These are phyloP conservation scores for Eira barbara DNA, from an alignment of 2,113 vertebrate species.

Conservation along the genomic window DNA sequence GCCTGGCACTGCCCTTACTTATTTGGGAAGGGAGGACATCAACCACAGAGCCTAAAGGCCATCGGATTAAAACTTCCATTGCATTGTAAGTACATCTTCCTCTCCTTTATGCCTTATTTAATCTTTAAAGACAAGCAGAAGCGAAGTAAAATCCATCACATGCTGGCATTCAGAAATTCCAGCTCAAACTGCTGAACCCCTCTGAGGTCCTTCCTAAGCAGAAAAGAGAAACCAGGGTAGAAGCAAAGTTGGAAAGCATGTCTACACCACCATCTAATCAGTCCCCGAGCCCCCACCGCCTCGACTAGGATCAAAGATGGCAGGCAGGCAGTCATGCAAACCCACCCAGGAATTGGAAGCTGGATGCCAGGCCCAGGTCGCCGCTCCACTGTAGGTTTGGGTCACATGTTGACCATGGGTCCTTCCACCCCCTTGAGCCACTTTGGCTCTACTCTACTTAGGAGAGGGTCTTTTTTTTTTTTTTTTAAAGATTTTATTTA, in stretches of 20 bases:
- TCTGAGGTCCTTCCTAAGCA: background rate
- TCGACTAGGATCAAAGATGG: background rate
- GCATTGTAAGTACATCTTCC: background rate
- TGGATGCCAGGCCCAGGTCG: background rate
- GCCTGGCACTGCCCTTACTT: background rate
- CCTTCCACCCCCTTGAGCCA: background rate
- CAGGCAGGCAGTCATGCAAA: background rate
- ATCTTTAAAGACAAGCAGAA: background rate
- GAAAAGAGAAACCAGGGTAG: background rate
- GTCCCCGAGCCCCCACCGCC: rapidly evolving
- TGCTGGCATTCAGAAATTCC: background rate
- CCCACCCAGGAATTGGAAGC: rapidly evolving
- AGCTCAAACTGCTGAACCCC: background rate
- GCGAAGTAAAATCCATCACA: background rate
- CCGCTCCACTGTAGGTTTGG: too few relatives aligned
- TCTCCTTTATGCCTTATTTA: background rate
- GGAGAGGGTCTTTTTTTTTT: background rate
- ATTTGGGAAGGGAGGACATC: background rate
- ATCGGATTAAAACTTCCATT: rapidly evolving
- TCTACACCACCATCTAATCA: background rate
- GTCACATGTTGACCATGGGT: background rate
- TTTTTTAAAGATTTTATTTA: too few relatives aligned
- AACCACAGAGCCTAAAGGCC: background rate
- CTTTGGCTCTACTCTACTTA: background rate
- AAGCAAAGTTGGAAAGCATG: background rate